A percentile compares a stretch with the other conserved stretches of the same genome.
Evolutionary conservation across 2,888 invertebrate genomes (phyloP).

Genomic region (Oscheius sp.): DNA sequence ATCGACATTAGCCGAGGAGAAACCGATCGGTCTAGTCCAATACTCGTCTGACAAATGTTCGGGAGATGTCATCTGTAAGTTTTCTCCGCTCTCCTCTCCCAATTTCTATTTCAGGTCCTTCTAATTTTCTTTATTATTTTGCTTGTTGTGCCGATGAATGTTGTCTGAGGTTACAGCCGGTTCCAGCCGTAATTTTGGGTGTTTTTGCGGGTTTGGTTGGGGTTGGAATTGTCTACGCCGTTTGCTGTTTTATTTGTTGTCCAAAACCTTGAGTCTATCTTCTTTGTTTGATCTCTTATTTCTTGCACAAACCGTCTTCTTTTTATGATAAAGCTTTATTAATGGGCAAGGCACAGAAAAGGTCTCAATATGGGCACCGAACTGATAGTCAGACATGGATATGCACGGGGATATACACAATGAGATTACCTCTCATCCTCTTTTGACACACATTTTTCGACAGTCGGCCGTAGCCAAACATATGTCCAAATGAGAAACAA

Average conservation of each 20-base stretch:
- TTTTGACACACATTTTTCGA: slow-evolving; percentile 47
- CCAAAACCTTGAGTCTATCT: slow-evolving; percentile 13
- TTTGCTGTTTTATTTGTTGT: slow-evolving; percentile 27
- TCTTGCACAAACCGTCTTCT: not conserved
- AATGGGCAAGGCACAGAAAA: slow-evolving; percentile 23
- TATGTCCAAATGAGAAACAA: slow-evolving; percentile 71
- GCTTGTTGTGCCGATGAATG: slow-evolving; percentile 29
- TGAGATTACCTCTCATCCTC: slow-evolving; percentile 10
- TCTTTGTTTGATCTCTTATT: not conserved
- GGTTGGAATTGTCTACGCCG: slow-evolving; percentile 13
- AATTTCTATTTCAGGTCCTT: slow-evolving; percentile 18
- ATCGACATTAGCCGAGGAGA: no score
- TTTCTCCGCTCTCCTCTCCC: not conserved
- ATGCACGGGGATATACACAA: not conserved
- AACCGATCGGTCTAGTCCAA: not conserved
- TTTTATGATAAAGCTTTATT: slow-evolving; percentile 14
- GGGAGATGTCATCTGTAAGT: not conserved
- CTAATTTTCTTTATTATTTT: slow-evolving; percentile 25
- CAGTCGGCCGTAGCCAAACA: slow-evolving; percentile 59
- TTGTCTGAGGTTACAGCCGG: slow-evolving; percentile 26
- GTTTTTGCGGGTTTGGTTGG: slow-evolving; percentile 5
- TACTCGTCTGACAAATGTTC: not conserved
- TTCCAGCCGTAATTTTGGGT: slow-evolving; percentile 17
- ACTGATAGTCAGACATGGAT: slow-evolving; percentile 22
- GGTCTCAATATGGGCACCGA: slow-evolving; percentile 18